Evolutionary conservation across 2,888 invertebrate genomes (phyloP).

Genomic region (Trissolcus japonicus): DNA sequence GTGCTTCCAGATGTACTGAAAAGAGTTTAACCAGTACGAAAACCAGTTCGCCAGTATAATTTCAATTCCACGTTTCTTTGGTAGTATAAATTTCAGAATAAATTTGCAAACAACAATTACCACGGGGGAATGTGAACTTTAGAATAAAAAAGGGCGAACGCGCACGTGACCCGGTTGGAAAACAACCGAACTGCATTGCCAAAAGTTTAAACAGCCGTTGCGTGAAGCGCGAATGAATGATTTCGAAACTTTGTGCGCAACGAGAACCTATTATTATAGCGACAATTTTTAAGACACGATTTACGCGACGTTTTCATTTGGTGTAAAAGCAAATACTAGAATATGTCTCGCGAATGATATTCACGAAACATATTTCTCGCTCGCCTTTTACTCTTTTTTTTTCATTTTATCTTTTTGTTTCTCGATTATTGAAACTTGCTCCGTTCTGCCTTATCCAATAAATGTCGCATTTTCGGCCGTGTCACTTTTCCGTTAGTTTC

Average conservation of each 20-base stretch:
- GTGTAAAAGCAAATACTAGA: no score
- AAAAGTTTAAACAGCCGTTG: slow-evolving; percentile 9
- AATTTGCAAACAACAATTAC: no score
- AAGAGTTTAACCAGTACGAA: no score
- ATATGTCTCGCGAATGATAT: slow-evolving; percentile 23
- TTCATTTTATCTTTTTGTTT: slow-evolving; percentile 1
- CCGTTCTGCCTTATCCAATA: neutral
- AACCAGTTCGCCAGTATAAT: no score
- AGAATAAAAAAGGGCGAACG: no score
- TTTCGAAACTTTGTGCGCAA: slow-evolving; percentile 7
- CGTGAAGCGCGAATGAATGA: slow-evolving; percentile 22
- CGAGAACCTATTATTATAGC: no score
- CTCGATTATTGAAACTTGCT: neutral
- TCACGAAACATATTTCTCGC: slow-evolving; percentile 18
- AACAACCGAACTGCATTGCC: neutral
- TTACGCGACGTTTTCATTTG: neutral
- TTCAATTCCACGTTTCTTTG: no score
- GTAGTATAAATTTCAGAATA: no score
- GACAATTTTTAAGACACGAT: slow-evolving; percentile 20
- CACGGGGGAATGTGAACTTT: no score
- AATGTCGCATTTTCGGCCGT: no score
- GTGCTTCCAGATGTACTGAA: no score
- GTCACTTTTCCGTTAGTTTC: no score
- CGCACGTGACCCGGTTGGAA: slow-evolving; percentile 11
- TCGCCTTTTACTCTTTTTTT: slow-evolving; percentile 8